phyloP scores from a whole-genome alignment of 2,797 vertebrate species.

The Dipus sagitta region DNA sequence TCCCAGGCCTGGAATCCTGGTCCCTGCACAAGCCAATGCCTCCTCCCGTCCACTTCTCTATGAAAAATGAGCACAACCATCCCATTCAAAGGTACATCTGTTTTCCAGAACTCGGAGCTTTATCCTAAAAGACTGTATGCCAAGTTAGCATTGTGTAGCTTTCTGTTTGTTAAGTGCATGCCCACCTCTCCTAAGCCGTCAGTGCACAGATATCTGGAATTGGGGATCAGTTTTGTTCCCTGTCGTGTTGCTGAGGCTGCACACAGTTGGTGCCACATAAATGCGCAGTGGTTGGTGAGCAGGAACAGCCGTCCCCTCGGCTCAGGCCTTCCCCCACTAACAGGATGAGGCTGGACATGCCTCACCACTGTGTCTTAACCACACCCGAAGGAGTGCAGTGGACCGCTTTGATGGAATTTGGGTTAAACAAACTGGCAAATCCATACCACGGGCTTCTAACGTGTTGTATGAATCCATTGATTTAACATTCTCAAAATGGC shows the following conservation, averaged over 20 bases:
- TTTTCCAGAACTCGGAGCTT: not conserved
- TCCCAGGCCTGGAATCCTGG: not conserved
- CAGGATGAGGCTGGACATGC: fast-evolving
- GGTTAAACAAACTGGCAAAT: not conserved
- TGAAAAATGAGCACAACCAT: fast-evolving
- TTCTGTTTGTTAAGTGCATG: not conserved
- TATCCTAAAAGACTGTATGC: not conserved
- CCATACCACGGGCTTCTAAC: fast-evolving
- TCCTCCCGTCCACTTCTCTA: not conserved
- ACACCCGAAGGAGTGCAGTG: fast-evolving
- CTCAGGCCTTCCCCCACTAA: fast-evolving
- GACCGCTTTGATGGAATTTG: not conserved
- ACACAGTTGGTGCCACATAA: not conserved
- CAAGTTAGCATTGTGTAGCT: not conserved
- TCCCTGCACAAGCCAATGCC: not conserved
- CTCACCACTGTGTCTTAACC: not conserved
- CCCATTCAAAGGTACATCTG: too few species aligned
- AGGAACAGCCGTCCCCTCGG: not conserved
- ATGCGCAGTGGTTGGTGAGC: fast-evolving
- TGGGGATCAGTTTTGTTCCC: not conserved
- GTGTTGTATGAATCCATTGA: not conserved
- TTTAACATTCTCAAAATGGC: fast-evolving
- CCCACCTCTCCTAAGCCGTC: not conserved
- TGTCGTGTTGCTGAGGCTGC: fast-evolving
- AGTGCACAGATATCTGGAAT: fast-evolving